Conservation (phyloP, 1,140 invertebrate species). For the Pomacea maculata region DNA sequence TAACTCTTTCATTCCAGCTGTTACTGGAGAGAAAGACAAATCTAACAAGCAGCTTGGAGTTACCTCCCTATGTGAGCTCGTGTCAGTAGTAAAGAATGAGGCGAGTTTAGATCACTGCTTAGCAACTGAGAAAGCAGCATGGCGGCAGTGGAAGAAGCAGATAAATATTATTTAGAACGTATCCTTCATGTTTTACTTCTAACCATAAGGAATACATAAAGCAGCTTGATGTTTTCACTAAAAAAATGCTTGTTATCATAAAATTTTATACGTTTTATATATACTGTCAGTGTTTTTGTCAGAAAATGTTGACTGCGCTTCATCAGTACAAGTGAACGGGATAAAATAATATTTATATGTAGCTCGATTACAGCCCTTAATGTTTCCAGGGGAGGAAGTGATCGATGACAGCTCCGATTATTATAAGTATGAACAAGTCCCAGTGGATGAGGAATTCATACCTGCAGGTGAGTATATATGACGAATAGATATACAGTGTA, state of each 20-base stretch:
- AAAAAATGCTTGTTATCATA: neutral
- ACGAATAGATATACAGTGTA: no score
- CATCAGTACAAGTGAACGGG: neutral
- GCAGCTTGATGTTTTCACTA: neutral
- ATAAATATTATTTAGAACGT: slow-evolving; percentile 52
- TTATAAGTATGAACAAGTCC: slow-evolving; percentile 58
- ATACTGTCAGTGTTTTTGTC: neutral
- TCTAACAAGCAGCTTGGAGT: neutral
- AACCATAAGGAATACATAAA: neutral
- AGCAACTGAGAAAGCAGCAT: slow-evolving; percentile 38
- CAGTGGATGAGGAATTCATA: slow-evolving; percentile 58
- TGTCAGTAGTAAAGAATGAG: neutral
- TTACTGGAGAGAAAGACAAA: no score
- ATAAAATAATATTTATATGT: neutral
- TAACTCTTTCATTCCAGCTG: neutral
- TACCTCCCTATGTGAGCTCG: neutral
- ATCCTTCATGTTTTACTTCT: slow-evolving; percentile 36
- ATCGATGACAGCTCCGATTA: slow-evolving; percentile 51
- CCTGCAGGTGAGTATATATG: slow-evolving; percentile 40
- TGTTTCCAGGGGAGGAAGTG: slow-evolving; percentile 41
- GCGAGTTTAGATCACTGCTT: slow-evolving; percentile 2
- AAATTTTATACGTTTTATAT: neutral
- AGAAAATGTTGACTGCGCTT: no score
- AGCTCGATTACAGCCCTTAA: neutral
- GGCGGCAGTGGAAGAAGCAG: slow-evolving; percentile 43